Base-by-base conservation (phyloP, 2,797 vertebrate species). In the Manis crassicaudata region DNA sequence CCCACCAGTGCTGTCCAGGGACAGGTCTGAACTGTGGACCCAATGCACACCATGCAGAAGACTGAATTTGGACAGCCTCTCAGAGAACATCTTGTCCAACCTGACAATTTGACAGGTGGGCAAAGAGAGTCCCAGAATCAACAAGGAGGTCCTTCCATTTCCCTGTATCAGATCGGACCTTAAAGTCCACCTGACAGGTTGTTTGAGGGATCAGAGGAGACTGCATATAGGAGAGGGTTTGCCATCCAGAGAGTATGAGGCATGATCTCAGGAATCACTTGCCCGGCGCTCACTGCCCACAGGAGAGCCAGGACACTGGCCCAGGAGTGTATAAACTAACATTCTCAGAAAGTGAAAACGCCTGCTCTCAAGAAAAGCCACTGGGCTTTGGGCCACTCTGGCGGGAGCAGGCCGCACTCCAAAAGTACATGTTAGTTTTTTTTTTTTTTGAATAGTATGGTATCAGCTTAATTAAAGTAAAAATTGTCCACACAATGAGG, bases 1-100 rank as follows among this genome's bases (percentile, higher is more conserved):
- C 20, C 32, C n/a, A 37, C 63, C 1, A 35, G 37, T 5, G 0
- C 37, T 13, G 1, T 27, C 56, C 90, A 29, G 2, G 1, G 9
- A 12, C 9, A 25, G 16, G 54, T 18, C 52, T 2, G 2, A 20
- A 7, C 3, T 35, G 7, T 2, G 5, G 62, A 43, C 46, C 56
- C 62, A 37, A 46, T 0, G 0, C 14, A 25, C 5, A 20, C 27
- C 27, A 16, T 0, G 0, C 5, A 5, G 73, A 9, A 88, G 35
- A 88, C 35, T 46, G 13, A 72, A 62, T n/a, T 5, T 35, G 20
- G 7, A 77, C 17, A 77, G 23, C 27, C 35, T 13, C 75, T 67
- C 37, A 4, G 18, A 95, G 13, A 46, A 23, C 29, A 68, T 6
- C 23, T 87, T 70, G 56, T 65, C 63, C 72, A 67, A 56, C 27